Conservation (phyloP, 2,888 invertebrate genomes). For the Ochlodes sylvanus region DNA sequence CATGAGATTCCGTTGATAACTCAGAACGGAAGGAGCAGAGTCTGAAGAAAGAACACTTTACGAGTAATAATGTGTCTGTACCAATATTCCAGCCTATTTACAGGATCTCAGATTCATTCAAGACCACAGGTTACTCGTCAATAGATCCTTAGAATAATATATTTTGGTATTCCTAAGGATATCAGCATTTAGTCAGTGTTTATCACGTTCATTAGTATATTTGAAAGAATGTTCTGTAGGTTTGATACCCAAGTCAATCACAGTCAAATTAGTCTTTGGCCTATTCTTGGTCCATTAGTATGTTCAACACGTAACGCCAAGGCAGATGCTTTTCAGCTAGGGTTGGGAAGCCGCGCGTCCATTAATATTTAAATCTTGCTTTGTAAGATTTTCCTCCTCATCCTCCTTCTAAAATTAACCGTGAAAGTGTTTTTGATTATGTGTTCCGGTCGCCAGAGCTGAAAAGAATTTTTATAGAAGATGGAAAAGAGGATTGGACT, state of each 20-base stretch:
- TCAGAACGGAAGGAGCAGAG: too few relatives aligned
- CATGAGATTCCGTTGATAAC: too few relatives aligned
- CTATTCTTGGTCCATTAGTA: conserved; percentile 53
- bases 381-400: not conserved
- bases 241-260: conserved; percentile 41
- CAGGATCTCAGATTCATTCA: too few relatives aligned
- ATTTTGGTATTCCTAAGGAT: too few relatives aligned
- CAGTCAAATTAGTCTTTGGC: conserved; percentile 45
- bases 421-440: not conserved
- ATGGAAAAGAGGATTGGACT: too few relatives aligned
- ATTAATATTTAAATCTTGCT: not conserved
- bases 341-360: not conserved
- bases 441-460: not conserved
- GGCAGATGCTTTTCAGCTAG: conserved; percentile 39
- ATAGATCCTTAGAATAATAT: too few relatives aligned
- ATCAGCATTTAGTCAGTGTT: not conserved
- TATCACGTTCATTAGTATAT: conserved; percentile 13
- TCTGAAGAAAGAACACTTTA: too few relatives aligned
- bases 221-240: not conserved
- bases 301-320: conserved; percentile 58
- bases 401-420: not conserved
- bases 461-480: too few relatives aligned
- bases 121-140: too few relatives aligned
- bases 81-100: too few relatives aligned
- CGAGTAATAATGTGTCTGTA: too few relatives aligned